Conservation (phyloP, 2,797 vertebrate species). For the Eulemur albifrons region DNA sequence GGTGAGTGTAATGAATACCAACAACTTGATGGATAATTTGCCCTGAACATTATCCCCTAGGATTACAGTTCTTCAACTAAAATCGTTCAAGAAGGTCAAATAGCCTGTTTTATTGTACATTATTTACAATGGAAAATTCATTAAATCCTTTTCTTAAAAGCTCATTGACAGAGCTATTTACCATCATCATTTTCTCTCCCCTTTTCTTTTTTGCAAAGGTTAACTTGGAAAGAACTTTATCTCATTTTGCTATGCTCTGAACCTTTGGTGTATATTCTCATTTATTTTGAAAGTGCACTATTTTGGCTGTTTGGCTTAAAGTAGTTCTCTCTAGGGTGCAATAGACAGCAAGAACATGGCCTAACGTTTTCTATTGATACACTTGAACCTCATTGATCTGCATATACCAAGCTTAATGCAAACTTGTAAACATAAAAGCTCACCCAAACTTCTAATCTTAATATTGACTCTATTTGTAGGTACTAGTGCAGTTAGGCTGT, state of each 20-base stretch:
- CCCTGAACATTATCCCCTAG: not conserved
- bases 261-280: not conserved
- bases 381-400: not conserved
- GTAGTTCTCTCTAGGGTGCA: not conserved
- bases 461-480: not conserved
- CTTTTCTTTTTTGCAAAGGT: slow-evolving; percentile 13
- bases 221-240: slow-evolving; percentile 20
- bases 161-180: not conserved
- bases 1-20: not conserved
- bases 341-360: not conserved
- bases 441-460: not conserved
- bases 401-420: not conserved
- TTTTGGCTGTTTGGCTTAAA: slow-evolving; percentile 44
- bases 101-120: not conserved
- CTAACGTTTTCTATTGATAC: not conserved
- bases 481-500: not conserved
- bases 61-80: slow-evolving; percentile 25
- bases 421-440: not conserved
- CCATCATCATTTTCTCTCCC: not conserved
- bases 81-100: slow-evolving; percentile 23
- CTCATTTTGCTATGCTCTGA: not conserved
- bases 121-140: slow-evolving; percentile 43
- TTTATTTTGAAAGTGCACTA: slow-evolving; percentile 28
- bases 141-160: slow-evolving; percentile 26
- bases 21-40: not conserved